Percentiles rank a stretch among this genome's conserved stretches.
phyloP scores from a whole-genome alignment of 2,113 vertebrate genomes.

The Regulus satrapa region DNA sequence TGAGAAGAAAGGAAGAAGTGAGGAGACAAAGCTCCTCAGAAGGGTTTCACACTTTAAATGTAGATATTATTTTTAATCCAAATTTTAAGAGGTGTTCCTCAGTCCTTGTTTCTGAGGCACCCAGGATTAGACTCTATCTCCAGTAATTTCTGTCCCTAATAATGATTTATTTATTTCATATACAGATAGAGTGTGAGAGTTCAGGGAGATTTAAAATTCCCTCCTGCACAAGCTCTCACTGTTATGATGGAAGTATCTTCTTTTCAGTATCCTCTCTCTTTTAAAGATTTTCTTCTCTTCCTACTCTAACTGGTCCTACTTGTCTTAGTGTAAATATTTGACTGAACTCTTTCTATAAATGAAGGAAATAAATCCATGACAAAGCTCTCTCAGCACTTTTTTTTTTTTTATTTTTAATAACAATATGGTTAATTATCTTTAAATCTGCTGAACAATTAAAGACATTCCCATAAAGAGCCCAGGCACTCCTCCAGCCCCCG shows the following conservation, averaged over 20 bases:
- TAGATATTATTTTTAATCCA: neutral
- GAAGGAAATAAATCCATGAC: neutral
- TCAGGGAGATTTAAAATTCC: neutral
- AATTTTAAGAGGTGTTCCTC: neutral
- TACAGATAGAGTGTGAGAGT: neutral
- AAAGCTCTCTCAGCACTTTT: neutral
- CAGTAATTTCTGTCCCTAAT: neutral
- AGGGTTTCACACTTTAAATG: neutral
- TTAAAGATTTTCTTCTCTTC: neutral
- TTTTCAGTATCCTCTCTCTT: neutral
- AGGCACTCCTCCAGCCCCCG: neutral
- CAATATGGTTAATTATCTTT: constrained; percentile 22
- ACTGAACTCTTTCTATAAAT: neutral
- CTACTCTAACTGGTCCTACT: neutral
- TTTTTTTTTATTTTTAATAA: neutral
- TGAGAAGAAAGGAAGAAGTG: neutral
- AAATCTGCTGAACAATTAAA: constrained; percentile 43
- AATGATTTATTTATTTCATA: neutral
- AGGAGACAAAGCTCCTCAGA: neutral
- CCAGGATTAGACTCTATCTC: neutral
- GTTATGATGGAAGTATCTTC: neutral
- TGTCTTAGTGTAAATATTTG: neutral
- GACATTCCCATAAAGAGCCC: neutral
- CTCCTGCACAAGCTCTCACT: neutral
- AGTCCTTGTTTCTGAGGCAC: neutral